Conservation (phyloP, 1,140 invertebrate species). For the Linepithema humile region DNA sequence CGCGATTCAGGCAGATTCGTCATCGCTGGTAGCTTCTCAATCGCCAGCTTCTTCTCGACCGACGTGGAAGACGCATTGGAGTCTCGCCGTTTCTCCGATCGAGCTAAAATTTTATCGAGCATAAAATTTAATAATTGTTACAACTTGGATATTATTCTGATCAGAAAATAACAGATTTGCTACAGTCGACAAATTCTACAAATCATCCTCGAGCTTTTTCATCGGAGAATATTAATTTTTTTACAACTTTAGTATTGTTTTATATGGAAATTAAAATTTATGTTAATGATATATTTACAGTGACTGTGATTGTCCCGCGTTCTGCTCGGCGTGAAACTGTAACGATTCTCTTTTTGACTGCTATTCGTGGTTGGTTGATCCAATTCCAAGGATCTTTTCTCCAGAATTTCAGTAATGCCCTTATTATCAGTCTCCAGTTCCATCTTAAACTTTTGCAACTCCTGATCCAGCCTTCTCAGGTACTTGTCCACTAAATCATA, state of each 20-base stretch:
- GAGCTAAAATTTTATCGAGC: constrained; percentile 70
- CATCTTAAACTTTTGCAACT: constrained; percentile 98
- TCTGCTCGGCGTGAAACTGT: constrained; percentile 82
- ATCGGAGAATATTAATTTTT: not conserved
- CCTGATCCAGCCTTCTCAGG: constrained; percentile 95
- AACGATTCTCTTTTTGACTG: constrained; percentile 87
- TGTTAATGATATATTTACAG: constrained; percentile 74
- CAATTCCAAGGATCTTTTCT: constrained; percentile 94
- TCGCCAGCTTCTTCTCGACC: constrained; percentile 80
- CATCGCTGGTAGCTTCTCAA: constrained; percentile 80
- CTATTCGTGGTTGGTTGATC: constrained; percentile 87
- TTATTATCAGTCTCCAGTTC: constrained; percentile 99
- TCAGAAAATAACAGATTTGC: not conserved
- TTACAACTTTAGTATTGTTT: not conserved
- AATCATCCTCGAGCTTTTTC: not conserved
- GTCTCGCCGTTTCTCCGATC: constrained; percentile 82
- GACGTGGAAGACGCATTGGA: constrained; percentile 82
- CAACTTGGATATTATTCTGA: not conserved
- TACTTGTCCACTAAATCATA: constrained; percentile 97
- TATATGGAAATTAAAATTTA: not conserved
- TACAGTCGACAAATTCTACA: not conserved
- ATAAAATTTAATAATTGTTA: not conserved
- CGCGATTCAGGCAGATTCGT: constrained; percentile 79
- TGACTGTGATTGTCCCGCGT: constrained; percentile 83
- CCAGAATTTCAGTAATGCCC: constrained; percentile 97